Evolutionary conservation across 2,113 vertebrate genomes (phyloP).

Genomic region (Meles meles): DNA sequence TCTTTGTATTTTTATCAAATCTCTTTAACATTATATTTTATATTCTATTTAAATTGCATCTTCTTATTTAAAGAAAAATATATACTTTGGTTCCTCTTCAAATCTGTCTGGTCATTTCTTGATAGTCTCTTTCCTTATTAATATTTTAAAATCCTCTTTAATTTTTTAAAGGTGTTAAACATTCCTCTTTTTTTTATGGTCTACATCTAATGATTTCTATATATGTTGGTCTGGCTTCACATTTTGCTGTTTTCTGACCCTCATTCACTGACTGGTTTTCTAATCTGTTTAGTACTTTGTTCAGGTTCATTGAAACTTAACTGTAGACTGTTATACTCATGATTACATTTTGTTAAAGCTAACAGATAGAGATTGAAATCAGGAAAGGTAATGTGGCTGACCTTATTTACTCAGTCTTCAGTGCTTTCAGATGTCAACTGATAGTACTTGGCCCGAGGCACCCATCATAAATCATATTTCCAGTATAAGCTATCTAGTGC

Average conservation of each 20-base stretch:
- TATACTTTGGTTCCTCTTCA: background rate
- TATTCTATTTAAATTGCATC: background rate
- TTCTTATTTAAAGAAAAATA: background rate
- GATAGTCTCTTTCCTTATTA: background rate
- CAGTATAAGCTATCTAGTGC: background rate
- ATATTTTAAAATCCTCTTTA: background rate
- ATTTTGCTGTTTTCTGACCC: background rate
- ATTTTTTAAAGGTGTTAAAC: background rate
- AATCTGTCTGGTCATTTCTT: background rate
- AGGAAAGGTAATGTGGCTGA: background rate
- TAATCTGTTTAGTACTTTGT: background rate
- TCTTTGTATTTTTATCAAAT: background rate
- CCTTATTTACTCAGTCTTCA: background rate
- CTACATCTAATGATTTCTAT: background rate
- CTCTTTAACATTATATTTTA: background rate
- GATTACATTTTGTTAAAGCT: background rate
- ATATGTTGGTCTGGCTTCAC: background rate
- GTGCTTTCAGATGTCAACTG: background rate
- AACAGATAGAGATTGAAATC: background rate
- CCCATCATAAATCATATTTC: too few species aligned
- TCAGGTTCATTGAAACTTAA: background rate
- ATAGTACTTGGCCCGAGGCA: background rate
- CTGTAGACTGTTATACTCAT: background rate
- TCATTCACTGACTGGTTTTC: background rate
- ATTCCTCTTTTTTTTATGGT: background rate